phyloP scores from a whole-genome alignment of 2,113 vertebrate species.

The Silurus glanis region DNA sequence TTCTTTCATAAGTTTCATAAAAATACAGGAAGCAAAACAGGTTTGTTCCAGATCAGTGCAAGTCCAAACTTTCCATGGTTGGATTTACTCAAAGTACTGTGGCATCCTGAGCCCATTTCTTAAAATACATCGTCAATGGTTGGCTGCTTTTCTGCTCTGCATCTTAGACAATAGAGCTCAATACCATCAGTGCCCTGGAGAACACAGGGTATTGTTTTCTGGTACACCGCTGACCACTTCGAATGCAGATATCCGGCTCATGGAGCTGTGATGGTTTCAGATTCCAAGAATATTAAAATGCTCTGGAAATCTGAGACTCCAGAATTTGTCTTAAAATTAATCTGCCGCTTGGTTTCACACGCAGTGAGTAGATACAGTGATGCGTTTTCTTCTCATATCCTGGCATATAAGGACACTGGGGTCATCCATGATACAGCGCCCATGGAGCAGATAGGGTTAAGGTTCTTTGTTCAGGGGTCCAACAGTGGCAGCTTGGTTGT shows the following conservation, averaged over 20 bases:
- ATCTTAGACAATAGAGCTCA: not conserved
- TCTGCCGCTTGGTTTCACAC: too few relatives aligned
- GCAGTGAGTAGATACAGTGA: too few relatives aligned
- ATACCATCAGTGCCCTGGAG: not conserved
- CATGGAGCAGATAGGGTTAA: too few relatives aligned
- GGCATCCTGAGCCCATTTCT: not conserved
- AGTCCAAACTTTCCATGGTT: not conserved
- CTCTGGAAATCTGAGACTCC: too few relatives aligned
- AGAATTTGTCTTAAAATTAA: too few relatives aligned
- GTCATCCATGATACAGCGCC: too few relatives aligned
- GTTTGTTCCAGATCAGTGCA: not conserved
- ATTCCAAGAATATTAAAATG: not conserved
- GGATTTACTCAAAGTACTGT: not conserved
- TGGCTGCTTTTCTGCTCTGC: not conserved
- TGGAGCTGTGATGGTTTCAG: not conserved
- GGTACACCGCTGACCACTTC: not conserved
- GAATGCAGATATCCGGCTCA: not conserved
- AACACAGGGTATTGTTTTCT: not conserved
- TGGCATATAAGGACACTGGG: too few relatives aligned
- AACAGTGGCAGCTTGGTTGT: too few relatives aligned
- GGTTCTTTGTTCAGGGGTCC: too few relatives aligned
- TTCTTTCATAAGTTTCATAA: not conserved
- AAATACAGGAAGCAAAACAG: not conserved
- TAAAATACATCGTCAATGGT: not conserved
- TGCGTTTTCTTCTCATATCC: too few relatives aligned